These are phyloP conservation scores for Diadumene lineata DNA, from an alignment of 92 coral and sea anemone genomes.

Conservation along the genomic window DNA sequence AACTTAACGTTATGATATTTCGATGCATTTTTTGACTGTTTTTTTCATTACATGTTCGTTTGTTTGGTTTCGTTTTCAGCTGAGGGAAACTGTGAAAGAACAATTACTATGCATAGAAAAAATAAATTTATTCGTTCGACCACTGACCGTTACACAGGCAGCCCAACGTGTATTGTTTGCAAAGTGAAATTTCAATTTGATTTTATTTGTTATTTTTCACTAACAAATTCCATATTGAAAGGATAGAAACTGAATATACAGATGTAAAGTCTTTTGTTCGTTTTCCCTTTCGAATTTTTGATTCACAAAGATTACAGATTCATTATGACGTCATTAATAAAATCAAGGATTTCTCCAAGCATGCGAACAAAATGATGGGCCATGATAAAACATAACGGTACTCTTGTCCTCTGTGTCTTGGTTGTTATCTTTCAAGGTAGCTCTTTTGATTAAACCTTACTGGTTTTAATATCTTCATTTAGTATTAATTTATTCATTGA, in stretches of 20 bases:
- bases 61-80: neutral
- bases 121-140: neutral
- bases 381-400: neutral
- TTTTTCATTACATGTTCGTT: conserved; percentile 9
- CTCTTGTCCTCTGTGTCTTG: neutral
- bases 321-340: neutral
- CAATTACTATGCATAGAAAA: no score
- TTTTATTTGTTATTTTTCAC: neutral
- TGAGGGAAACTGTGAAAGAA: neutral
- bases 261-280: no score
- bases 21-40: conserved; percentile 1
- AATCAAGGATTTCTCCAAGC: neutral
- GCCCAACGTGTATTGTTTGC: neutral
- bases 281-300: neutral
- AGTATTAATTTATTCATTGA: neutral
- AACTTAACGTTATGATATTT: conserved; percentile 7
- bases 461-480: neutral
- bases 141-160: neutral
- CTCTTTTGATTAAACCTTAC: neutral
- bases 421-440: neutral
- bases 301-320: no score
- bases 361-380: neutral
- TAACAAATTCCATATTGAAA: neutral
- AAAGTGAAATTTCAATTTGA: no score
- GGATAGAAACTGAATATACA: no score